phyloP scores from a whole-genome alignment of 2,797 vertebrate species.

The Poeciliopsis paucimaculata region DNA sequence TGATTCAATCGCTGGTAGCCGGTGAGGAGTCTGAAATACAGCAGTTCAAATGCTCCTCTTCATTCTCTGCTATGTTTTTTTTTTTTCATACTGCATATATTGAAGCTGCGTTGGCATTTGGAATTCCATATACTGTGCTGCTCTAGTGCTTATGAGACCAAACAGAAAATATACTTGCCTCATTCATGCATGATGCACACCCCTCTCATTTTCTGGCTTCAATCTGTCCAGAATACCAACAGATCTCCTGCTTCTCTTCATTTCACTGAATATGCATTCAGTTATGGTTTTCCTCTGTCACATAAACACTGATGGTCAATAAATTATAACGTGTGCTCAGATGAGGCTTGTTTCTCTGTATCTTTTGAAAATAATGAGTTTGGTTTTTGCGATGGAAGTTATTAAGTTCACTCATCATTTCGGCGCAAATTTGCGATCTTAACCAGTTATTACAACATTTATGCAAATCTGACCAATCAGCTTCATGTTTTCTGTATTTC shows the following conservation, averaged over 20 bases:
- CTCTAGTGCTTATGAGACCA: background rate
- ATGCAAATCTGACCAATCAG: no score
- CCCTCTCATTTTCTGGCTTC: background rate
- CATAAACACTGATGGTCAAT: background rate
- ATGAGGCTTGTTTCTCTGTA: background rate
- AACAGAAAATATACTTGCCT: background rate
- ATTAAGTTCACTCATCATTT: background rate
- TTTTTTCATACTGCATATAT: background rate
- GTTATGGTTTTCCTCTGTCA: background rate
- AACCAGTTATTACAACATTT: no score
- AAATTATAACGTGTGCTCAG: background rate
- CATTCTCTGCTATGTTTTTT: background rate
- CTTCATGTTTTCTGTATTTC: no score
- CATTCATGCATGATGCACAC: background rate
- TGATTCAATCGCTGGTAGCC: background rate
- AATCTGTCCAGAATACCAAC: background rate
- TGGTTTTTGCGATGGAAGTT: background rate
- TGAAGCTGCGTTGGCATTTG: background rate
- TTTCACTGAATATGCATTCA: background rate
- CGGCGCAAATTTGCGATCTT: no score
- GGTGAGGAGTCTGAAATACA: background rate
- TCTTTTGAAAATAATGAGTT: background rate
- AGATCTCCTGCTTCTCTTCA: background rate
- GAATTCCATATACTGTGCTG: background rate
- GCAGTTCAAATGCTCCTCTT: background rate